Percentiles rank a stretch among this genome's conserved stretches.
Evolutionary conservation across 37 sponge, comb jelly and placozoan genomes (phyloP).

Genomic region (Cliona cf. orientalis): DNA sequence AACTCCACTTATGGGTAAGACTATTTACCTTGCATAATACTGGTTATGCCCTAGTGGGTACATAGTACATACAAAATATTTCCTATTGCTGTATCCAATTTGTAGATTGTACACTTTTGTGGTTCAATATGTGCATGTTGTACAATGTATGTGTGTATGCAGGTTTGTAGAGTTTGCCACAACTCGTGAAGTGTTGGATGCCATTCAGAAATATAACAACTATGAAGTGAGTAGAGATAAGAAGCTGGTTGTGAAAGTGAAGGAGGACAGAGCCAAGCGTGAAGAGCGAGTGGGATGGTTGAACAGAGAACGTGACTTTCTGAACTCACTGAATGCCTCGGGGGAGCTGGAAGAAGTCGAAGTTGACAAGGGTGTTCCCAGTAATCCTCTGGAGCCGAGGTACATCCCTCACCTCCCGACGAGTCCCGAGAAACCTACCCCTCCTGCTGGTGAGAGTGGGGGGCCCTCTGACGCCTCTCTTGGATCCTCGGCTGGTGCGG

Average conservation of each 20-base stretch:
- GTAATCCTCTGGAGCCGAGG: conserved; percentile 16
- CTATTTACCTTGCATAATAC: background rate
- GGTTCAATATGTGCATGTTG: background rate
- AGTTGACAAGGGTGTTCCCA: background rate
- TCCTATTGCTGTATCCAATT: background rate
- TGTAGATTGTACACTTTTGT: background rate
- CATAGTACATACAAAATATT: background rate
- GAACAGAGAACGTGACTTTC: conserved; percentile 28
- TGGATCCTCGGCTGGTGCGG: conserved; percentile 1
- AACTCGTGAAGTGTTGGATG: conserved; percentile 59
- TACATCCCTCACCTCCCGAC: conserved; percentile 4
- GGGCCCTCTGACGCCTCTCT: background rate
- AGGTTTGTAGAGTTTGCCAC: conserved; percentile 75
- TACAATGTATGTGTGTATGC: background rate
- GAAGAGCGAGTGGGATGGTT: conserved; percentile 27
- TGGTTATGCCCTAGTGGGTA: too few relatives aligned
- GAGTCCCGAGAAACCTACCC: background rate
- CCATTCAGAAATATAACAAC: conserved; percentile 40
- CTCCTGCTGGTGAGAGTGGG: too few relatives aligned
- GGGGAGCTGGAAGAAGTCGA: conserved; percentile 2
- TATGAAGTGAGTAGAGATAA: conserved; percentile 55
- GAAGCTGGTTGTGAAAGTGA: conserved; percentile 55
- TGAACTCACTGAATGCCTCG: conserved; percentile 23
- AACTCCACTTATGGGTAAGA: conserved; percentile 64
- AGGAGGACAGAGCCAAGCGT: conserved; percentile 21